phyloP scores from a whole-genome alignment of 2,888 invertebrate genomes.

The Megastigmus dorsalis region DNA sequence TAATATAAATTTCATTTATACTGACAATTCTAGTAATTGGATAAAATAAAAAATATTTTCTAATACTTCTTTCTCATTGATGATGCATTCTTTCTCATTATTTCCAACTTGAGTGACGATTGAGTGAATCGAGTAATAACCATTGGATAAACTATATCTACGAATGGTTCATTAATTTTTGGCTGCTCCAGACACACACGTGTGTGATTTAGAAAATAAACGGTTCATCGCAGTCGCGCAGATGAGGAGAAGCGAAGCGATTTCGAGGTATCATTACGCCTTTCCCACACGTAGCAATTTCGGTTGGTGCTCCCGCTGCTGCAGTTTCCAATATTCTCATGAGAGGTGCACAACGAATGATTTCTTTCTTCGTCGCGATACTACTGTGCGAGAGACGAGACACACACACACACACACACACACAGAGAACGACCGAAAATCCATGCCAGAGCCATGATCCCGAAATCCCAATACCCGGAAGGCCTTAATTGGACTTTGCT shows the following conservation, averaged over 20 bases:
- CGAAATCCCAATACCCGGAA: slow-evolving; percentile 36
- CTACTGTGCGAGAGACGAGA: not conserved
- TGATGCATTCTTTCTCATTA: not conserved
- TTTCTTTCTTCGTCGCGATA: slow-evolving; percentile 2
- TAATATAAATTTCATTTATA: too few species aligned
- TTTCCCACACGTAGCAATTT: not conserved
- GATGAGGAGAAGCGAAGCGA: not conserved
- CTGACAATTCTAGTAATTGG: too few species aligned
- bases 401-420: too few species aligned
- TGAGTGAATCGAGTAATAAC: not conserved
- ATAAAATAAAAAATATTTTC: too few species aligned
- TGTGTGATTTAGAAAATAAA: not conserved
- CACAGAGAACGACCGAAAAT: too few species aligned
- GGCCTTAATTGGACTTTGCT: slow-evolving; percentile 42
- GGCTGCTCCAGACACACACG: too few species aligned
- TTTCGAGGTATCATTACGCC: slow-evolving; percentile 8
- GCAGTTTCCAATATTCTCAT: slow-evolving; percentile 3
- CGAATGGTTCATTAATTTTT: too few species aligned
- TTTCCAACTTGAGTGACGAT: too few species aligned
- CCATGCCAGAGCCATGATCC: not conserved
- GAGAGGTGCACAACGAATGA: not conserved
- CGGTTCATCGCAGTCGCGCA: not conserved
- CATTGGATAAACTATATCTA: too few species aligned
- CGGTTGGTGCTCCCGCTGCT: not conserved
- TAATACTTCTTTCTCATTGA: not conserved